Conservation (phyloP, 2,797 vertebrate genomes). For the Chelidonichthys spinosus region DNA sequence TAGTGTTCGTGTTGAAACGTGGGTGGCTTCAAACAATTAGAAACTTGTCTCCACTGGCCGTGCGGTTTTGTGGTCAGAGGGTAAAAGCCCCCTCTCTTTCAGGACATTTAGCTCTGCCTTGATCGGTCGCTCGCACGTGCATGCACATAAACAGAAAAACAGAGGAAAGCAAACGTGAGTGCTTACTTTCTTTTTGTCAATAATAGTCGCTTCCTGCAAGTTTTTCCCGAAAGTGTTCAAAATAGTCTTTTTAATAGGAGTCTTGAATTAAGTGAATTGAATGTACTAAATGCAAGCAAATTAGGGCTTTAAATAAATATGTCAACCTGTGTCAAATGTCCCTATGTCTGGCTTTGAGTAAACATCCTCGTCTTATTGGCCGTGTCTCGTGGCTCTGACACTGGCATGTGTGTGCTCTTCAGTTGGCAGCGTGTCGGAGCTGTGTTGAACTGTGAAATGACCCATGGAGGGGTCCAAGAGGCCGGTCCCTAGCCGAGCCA, state of each 20-base stretch:
- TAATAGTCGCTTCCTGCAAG: background rate
- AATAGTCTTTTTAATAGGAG: background rate
- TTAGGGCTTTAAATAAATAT: too few relatives aligned
- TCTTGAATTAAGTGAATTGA: background rate
- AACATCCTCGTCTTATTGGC: background rate
- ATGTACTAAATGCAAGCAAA: background rate
- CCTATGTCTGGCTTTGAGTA: background rate
- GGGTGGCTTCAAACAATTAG: conserved; percentile 39
- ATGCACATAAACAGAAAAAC: conserved; percentile 33
- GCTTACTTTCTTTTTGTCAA: background rate
- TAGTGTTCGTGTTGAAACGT: conserved; percentile 30
- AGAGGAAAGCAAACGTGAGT: background rate
- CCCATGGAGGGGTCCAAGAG: conserved; percentile 68
- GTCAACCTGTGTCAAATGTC: background rate
- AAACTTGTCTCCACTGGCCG: conserved; percentile 33
- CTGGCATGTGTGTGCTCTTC: conserved; percentile 40
- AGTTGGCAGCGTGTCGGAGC: conserved; percentile 62
- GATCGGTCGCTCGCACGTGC: background rate
- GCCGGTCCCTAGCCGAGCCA: conserved; percentile 63
- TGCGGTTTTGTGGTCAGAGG: conserved; percentile 45
- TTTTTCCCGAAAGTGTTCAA: background rate
- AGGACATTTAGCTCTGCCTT: conserved; percentile 33
- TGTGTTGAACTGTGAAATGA: conserved; percentile 68
- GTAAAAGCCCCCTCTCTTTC: conserved; percentile 39
- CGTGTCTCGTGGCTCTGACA: conserved; percentile 23